These are phyloP conservation scores for Zaprionus gabonicus DNA, from an alignment of 1,140 invertebrate genomes.

Conservation along the genomic window DNA sequence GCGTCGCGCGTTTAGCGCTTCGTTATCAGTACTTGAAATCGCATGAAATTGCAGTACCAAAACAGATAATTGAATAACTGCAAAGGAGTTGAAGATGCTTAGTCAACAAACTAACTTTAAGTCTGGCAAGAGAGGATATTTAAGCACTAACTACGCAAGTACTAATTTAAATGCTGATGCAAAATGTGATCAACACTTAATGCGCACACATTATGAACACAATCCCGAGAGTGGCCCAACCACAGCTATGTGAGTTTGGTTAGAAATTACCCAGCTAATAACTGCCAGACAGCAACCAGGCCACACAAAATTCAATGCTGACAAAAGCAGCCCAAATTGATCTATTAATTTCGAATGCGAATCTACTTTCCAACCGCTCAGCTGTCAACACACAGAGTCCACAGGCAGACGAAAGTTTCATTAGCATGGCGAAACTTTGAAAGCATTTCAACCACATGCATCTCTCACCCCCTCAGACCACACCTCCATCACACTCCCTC, in stretches of 20 bases:
- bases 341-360: conserved; percentile 24
- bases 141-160: too few species aligned
- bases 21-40: neutral
- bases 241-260: neutral
- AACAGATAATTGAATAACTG: neutral
- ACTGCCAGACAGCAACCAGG: neutral
- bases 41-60: neutral
- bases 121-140: too few species aligned
- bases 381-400: conserved; percentile 17
- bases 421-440: conserved; percentile 36
- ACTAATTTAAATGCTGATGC: neutral
- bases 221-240: neutral
- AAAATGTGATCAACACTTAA: neutral
- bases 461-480: neutral
- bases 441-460: conserved; percentile 17
- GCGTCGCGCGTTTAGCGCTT: neutral
- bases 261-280: conserved; percentile 3
- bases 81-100: neutral
- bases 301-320: conserved; percentile 10
- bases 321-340: conserved; percentile 28
- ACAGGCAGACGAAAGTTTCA: conserved; percentile 31
- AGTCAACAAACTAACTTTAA: neutral
- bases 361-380: conserved; percentile 4
- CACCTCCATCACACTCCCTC: neutral
- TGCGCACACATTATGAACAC: neutral